These are phyloP conservation scores for Acrocephalus scirpaceus DNA, from an alignment of 2,797 vertebrate genomes.

Conservation along the genomic window DNA sequence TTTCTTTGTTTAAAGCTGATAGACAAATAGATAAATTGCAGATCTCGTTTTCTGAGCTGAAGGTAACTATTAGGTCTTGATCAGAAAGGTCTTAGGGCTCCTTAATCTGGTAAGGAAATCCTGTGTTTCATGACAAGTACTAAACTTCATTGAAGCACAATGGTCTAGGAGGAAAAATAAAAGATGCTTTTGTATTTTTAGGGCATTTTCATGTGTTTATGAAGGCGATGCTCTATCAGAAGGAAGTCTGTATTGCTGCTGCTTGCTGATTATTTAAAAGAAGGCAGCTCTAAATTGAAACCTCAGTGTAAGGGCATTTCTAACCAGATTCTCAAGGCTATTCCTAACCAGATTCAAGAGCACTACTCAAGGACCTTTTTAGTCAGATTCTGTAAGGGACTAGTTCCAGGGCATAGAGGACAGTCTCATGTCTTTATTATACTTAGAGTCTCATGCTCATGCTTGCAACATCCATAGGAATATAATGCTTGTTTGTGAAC, in stretches of 20 bases:
- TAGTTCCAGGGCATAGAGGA: background rate
- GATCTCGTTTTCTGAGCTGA: background rate
- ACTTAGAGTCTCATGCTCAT: background rate
- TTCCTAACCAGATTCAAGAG: background rate
- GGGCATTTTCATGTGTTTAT: background rate
- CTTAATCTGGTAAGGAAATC: background rate
- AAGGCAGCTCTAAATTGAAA: background rate
- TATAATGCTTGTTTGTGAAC: background rate
- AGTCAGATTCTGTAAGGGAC: background rate
- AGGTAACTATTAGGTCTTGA: background rate
- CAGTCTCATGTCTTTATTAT: background rate
- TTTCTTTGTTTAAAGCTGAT: background rate
- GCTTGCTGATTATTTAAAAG: background rate
- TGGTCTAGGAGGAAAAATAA: background rate
- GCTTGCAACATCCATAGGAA: background rate
- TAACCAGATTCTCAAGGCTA: background rate
- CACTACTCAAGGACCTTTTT: background rate
- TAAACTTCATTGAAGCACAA: background rate
- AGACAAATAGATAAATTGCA: background rate
- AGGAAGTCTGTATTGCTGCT: background rate
- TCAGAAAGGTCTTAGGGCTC: background rate
- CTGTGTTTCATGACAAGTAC: background rate
- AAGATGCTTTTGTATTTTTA: accelerated
- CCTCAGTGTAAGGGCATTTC: background rate
- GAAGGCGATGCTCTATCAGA: background rate